phyloP scores from a whole-genome alignment of 37 sponge, comb jelly and placozoan genomes.

The Axinella damicornis region DNA sequence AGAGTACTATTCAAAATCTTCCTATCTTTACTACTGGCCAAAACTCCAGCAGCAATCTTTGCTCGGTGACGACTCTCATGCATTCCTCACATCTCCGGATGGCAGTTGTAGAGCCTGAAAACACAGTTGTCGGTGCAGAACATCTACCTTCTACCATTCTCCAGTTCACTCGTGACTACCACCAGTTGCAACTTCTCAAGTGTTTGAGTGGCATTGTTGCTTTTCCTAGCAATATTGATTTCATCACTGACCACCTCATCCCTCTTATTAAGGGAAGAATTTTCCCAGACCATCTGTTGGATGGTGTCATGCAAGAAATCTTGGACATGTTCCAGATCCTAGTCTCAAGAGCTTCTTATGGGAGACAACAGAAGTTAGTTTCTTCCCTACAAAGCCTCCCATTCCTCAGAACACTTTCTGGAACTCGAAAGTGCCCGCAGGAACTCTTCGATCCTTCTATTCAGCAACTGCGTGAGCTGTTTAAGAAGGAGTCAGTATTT shows the following conservation, averaged over 20 bases:
- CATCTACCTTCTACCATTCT: slow-evolving; percentile 18
- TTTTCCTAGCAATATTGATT: slow-evolving; percentile 13
- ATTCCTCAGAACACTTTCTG: slow-evolving; percentile 12
- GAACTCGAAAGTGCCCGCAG: not conserved
- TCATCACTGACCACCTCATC: slow-evolving; percentile 16
- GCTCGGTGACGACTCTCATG: slow-evolving; percentile 1
- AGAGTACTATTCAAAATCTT: not conserved
- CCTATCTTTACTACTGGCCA: not conserved
- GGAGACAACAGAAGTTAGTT: too few relatives aligned
- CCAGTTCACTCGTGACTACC: not conserved
- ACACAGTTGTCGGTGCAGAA: slow-evolving; percentile 1
- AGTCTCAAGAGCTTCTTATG: not conserved
- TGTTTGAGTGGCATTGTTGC: not conserved
- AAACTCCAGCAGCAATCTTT: slow-evolving; percentile 19
- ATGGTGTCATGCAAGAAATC: slow-evolving; percentile 30
- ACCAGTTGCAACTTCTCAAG: slow-evolving; percentile 26
- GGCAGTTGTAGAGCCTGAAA: slow-evolving; percentile 29
- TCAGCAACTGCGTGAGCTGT: slow-evolving; percentile 12
- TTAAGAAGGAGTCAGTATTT: slow-evolving; percentile 55
- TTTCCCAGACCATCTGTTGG: not conserved
- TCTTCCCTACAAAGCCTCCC: not conserved
- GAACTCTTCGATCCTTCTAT: slow-evolving; percentile 33
- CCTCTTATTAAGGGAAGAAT: slow-evolving; percentile 20
- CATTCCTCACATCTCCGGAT: not conserved
- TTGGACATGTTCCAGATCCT: slow-evolving; percentile 15